These are phyloP conservation scores for Orientallactaga bullata DNA, from an alignment of 2,113 vertebrate genomes.

Conservation along the genomic window DNA sequence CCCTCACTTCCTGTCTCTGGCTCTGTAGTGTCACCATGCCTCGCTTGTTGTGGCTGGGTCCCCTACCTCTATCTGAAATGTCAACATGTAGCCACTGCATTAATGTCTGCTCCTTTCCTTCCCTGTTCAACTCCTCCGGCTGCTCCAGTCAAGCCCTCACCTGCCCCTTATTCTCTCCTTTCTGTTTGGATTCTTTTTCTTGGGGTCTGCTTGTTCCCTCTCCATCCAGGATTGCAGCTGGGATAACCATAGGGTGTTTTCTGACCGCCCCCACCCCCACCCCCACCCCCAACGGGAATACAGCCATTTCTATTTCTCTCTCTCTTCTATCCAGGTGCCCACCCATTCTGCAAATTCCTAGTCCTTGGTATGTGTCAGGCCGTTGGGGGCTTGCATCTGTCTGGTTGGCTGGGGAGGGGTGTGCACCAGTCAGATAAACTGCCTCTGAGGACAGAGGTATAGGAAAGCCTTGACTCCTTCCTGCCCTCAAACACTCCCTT, in stretches of 20 bases:
- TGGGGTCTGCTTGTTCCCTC: neutral
- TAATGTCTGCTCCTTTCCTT: neutral
- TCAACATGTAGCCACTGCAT: fast-evolving
- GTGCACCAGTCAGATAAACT: neutral
- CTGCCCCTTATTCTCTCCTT: neutral
- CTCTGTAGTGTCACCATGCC: neutral
- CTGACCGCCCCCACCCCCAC: neutral
- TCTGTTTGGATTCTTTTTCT: neutral
- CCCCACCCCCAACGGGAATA: neutral
- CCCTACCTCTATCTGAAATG: neutral
- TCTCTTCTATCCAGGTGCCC: neutral
- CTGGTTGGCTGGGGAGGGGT: neutral
- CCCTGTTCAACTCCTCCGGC: neutral
- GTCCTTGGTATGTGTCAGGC: fast-evolving
- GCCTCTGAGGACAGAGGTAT: neutral
- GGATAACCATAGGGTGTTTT: neutral
- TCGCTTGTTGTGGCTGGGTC: neutral
- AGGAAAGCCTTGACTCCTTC: neutral
- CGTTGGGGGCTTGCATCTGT: neutral
- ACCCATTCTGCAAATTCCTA: neutral
- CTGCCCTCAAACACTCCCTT: neutral
- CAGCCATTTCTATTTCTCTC: neutral
- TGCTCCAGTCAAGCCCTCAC: neutral
- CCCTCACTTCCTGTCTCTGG: neutral
- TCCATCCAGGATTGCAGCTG: neutral